Percentiles rank a stretch among this genome's conserved stretches.
These are phyloP conservation scores for Archivesica marissinica DNA, from an alignment of 1,140 invertebrate species.

Conservation along the genomic window DNA sequence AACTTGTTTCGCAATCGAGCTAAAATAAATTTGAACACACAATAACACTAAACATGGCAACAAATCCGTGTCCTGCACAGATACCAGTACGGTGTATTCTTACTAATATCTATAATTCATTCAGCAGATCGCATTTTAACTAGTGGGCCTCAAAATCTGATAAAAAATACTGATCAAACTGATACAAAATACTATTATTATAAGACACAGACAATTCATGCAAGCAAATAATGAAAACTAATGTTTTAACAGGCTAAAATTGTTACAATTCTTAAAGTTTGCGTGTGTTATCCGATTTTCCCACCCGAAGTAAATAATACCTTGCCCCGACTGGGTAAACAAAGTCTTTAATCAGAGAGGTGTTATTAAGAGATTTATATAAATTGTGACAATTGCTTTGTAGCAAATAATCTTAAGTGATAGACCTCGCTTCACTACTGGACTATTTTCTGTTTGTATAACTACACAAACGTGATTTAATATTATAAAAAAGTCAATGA, in stretches of 20 bases:
- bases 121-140: neutral
- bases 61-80: too few relatives aligned
- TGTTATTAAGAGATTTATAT: slow-evolving; percentile 45
- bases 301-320: slow-evolving; percentile 30
- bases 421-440: slow-evolving; percentile 3
- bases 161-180: neutral
- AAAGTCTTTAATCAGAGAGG: slow-evolving; percentile 26
- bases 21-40: too few relatives aligned
- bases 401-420: neutral
- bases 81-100: too few relatives aligned
- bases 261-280: slow-evolving; percentile 31
- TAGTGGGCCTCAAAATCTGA: slow-evolving; percentile 14
- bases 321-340: slow-evolving; percentile 17
- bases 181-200: slow-evolving; percentile 4
- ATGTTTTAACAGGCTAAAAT: neutral
- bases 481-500: too few relatives aligned
- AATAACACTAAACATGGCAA: too few relatives aligned
- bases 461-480: too few relatives aligned
- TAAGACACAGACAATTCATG: neutral
- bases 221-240: slow-evolving; percentile 5
- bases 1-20: too few relatives aligned
- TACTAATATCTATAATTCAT: too few relatives aligned
- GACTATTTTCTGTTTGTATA: slow-evolving; percentile 29
- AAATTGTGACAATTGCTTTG: slow-evolving; percentile 34
- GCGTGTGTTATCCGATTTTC: slow-evolving; percentile 32